Evolutionary conservation across 2,113 vertebrate genomes (phyloP).

Genomic region (Mesocricetus auratus): DNA sequence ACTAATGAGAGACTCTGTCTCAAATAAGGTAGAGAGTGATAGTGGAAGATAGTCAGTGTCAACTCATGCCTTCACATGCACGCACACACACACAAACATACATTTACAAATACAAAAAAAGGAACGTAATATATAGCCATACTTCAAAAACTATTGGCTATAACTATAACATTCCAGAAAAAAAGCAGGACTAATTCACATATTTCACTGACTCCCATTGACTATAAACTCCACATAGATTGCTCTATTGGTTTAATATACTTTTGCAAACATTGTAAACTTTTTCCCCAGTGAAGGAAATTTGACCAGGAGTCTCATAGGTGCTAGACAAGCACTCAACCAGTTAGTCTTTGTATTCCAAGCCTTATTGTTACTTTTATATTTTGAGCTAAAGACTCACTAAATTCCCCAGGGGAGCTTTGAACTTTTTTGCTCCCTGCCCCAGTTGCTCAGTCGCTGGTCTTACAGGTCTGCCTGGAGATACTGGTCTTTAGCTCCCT

Average conservation of each 20-base stretch:
- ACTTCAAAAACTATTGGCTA: neutral
- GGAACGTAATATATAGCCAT: neutral
- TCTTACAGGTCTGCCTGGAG: neutral
- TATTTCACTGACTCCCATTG: neutral
- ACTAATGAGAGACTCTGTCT: neutral
- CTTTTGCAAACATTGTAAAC: conserved; percentile 27
- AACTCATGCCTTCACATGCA: neutral
- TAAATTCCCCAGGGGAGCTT: neutral
- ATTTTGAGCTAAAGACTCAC: neutral
- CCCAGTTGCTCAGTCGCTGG: neutral
- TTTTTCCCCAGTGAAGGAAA: neutral
- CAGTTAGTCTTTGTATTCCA: neutral
- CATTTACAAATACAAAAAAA: neutral
- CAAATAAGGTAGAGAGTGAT: neutral
- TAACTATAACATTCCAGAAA: neutral
- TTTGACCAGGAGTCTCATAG: neutral
- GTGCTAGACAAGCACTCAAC: too few relatives aligned
- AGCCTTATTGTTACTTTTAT: neutral
- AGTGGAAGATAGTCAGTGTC: too few relatives aligned
- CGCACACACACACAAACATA: neutral
- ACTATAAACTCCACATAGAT: neutral
- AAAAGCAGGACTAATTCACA: neutral
- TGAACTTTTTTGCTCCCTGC: neutral
- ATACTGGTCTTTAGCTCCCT: neutral
- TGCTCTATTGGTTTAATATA: neutral